phyloP scores from a whole-genome alignment of 2,888 invertebrate genomes.

The Cephus spinipes region DNA sequence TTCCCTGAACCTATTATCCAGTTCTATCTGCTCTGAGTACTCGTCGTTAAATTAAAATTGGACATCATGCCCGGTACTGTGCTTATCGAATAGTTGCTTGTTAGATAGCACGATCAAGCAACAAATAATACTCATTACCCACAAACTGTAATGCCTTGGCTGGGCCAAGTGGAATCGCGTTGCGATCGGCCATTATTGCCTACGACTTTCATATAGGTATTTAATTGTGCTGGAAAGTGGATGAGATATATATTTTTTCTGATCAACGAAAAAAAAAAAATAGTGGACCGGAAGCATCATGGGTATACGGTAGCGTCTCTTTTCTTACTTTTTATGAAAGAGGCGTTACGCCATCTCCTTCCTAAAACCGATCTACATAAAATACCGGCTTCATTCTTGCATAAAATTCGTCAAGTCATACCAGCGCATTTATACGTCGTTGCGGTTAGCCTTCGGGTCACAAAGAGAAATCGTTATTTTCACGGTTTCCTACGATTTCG shows the following conservation, averaged over 20 bases:
- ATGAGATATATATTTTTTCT: not conserved
- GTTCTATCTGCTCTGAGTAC: conserved; percentile 1
- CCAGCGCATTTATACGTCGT: conserved; percentile 18
- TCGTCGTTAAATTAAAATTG: conserved; percentile 6
- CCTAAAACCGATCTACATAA: conserved; percentile 50
- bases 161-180: not conserved
- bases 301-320: not conserved
- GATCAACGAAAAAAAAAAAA: not conserved
- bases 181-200: not conserved
- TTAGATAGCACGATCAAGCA: not conserved
- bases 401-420: conserved; percentile 43
- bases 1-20: conserved; percentile 4
- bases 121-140: not conserved
- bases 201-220: not conserved
- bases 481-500: conserved; percentile 58
- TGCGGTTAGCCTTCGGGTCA: conserved; percentile 39
- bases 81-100: not conserved
- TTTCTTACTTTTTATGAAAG: not conserved
- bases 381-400: conserved; percentile 46
- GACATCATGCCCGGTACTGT: not conserved
- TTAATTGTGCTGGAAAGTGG: not conserved
- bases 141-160: not conserved
- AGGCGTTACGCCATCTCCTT: conserved; percentile 20
- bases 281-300: not conserved
- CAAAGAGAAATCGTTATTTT: conserved; percentile 61